phyloP scores from a whole-genome alignment of 2,797 vertebrate species.

The Poeciliopsis paucimaculata region DNA sequence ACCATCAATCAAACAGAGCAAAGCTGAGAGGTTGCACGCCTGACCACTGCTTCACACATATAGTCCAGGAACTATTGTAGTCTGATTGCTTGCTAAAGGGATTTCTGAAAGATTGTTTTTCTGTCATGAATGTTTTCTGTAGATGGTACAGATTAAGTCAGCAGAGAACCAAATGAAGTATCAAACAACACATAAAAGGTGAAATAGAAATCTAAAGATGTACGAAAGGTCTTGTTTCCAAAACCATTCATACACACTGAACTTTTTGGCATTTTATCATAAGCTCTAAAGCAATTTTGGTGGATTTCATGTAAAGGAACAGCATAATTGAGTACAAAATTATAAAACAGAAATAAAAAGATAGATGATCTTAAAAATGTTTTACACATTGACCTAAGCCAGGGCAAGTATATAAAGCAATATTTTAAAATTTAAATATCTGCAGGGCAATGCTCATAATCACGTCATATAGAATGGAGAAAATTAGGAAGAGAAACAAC shows the following conservation, averaged over 20 bases:
- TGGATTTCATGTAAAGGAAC: not conserved
- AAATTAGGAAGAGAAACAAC: not conserved
- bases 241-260: not conserved
- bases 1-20: conserved; percentile 84
- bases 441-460: not conserved
- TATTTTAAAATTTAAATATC: not conserved
- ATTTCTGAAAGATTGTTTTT: not conserved
- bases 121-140: not conserved
- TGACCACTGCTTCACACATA: conserved; percentile 62
- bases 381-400: not conserved
- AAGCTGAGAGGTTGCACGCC: conserved; percentile 61
- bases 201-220: not conserved
- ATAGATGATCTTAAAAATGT: not conserved
- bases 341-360: not conserved
- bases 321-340: not conserved
- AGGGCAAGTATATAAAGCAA: not conserved
- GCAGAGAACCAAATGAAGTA: not conserved
- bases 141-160: not conserved
- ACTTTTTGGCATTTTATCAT: not conserved
- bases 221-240: too few species aligned
- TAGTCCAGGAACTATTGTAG: conserved; percentile 47
- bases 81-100: not conserved
- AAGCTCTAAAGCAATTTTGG: not conserved
- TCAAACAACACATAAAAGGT: not conserved
- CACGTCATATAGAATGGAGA: too few species aligned